phyloP scores from a whole-genome alignment of 2,797 vertebrate genomes.

The Hydrolagus colliei region DNA sequence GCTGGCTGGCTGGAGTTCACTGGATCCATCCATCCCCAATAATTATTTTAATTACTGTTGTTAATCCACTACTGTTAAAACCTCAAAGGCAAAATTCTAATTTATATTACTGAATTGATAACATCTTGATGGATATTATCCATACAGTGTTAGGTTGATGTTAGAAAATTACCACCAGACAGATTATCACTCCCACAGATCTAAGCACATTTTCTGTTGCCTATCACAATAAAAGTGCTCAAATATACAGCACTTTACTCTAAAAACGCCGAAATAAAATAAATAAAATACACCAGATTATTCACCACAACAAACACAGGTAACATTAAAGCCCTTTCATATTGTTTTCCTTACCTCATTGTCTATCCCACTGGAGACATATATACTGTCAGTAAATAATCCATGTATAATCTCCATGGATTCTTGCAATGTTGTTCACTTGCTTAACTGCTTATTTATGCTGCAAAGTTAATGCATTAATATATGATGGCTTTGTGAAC shows the following conservation, averaged over 20 bases:
- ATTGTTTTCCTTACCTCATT: not conserved
- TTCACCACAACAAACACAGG: not conserved
- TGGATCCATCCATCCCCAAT: too few species aligned
- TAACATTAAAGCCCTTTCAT: not conserved
- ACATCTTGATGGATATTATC: slow-evolving; percentile 4
- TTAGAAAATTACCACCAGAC: not conserved
- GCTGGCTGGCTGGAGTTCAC: not conserved
- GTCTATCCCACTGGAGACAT: slow-evolving; percentile 3
- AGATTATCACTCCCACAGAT: not conserved
- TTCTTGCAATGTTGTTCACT: not conserved
- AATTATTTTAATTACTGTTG: too few species aligned
- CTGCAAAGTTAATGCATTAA: not conserved
- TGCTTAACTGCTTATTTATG: slow-evolving; percentile 1
- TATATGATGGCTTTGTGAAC: not conserved
- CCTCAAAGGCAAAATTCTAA: not conserved
- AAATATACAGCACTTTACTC: not conserved
- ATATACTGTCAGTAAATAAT: not conserved
- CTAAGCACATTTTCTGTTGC: not conserved
- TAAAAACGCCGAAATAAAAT: not conserved
- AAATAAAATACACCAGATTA: not conserved
- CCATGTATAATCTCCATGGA: not conserved
- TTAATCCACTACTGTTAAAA: not conserved
- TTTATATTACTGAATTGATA: not conserved
- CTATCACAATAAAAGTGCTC: not conserved
- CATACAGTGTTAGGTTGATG: not conserved